phyloP scores from a whole-genome alignment of 2,888 invertebrate species.

The Drosophila recens region DNA sequence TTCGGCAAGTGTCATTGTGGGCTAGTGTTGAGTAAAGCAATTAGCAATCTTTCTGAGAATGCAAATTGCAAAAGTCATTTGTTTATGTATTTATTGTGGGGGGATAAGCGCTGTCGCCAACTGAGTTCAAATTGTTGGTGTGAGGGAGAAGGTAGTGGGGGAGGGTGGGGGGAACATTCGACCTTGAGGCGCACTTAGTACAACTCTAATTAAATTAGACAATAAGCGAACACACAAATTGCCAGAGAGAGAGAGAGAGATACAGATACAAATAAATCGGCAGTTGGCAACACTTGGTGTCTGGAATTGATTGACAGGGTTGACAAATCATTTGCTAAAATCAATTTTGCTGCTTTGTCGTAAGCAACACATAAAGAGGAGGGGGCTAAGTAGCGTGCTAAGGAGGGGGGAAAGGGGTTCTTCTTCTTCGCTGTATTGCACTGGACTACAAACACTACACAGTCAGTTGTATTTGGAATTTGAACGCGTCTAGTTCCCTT shows the following conservation, averaged over 20 bases:
- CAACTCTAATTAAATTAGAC: conserved; percentile 79
- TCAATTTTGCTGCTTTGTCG: conserved; percentile 34
- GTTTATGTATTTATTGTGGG: conserved; percentile 5
- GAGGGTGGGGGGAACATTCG: conserved; percentile 17
- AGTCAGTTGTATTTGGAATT: conserved; percentile 66
- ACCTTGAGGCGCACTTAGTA: conserved; percentile 74
- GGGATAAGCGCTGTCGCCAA: conserved; percentile 11
- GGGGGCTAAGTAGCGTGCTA: not conserved
- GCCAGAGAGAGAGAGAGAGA: conserved; percentile 15
- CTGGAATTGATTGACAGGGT: conserved; percentile 73
- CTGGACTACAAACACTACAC: not conserved
- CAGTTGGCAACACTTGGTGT: conserved; percentile 47
- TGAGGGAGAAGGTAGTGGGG: not conserved
- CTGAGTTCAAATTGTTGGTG: not conserved
- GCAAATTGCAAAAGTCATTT: conserved; percentile 9
- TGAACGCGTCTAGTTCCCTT: conserved; percentile 51
- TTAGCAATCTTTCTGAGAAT: conserved; percentile 21
- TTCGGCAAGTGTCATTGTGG: conserved; percentile 7
- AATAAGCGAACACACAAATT: conserved; percentile 35
- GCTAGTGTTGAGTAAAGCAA: conserved; percentile 28
- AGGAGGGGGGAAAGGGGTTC: not conserved
- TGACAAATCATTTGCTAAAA: conserved; percentile 52
- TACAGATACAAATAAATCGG: conserved; percentile 21
- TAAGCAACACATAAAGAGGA: conserved; percentile 1
- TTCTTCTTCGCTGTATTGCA: conserved; percentile 10